Evolutionary conservation across 2,113 vertebrate species (phyloP), one percentile per base, ranked within the genome.

Genomic region (Hippocampus mohnikei): DNA sequence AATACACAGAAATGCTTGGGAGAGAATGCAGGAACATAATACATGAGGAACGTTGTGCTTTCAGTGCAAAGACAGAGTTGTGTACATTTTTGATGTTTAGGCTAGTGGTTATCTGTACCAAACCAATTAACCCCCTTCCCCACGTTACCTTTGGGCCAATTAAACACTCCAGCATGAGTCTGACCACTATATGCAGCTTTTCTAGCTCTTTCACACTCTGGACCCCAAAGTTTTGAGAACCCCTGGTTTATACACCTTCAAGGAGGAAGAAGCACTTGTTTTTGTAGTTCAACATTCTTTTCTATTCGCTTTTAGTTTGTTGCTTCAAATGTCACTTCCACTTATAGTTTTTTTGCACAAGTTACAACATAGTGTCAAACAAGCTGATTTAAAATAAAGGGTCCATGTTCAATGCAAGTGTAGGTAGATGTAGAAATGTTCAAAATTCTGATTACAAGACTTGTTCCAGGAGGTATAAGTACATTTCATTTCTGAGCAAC

Each of bases 11-110:
- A 27, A 40, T 4, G 53, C 8, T 60, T 71, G 48, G n/a, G n/a
- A 50, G 69, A 50, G 61, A 66, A 73, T 59, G 59, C 13, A 56
- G 60, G 44, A 29, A 56, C 58, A 29, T 37, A 20, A 65, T 25
- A 15, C 20, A 55, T 20, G 6, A 10, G 66, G 59, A 37, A 46
- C 5, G 55, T 68, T 72, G 67, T 71, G 74, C 59, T 81, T 72
- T 78, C 71, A 78, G 81, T 81, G 84, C 80, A 74, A 75, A 68
- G 41, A 61, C 23, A 66, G 60, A 29, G 18, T 50, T 64, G 23
- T 42, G 27, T n/a, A 42, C 40, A 64, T 42, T 2, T 5, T 61
- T 21, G 20, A 62, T 41, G 60, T 64, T 44, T 23, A 64, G n/a
- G 27, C 23, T 23, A 58, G 23, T 27, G 55, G 23, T 58, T 25